Base-by-base conservation (phyloP, 2,113 vertebrate species). In the Saiga tatarica region DNA sequence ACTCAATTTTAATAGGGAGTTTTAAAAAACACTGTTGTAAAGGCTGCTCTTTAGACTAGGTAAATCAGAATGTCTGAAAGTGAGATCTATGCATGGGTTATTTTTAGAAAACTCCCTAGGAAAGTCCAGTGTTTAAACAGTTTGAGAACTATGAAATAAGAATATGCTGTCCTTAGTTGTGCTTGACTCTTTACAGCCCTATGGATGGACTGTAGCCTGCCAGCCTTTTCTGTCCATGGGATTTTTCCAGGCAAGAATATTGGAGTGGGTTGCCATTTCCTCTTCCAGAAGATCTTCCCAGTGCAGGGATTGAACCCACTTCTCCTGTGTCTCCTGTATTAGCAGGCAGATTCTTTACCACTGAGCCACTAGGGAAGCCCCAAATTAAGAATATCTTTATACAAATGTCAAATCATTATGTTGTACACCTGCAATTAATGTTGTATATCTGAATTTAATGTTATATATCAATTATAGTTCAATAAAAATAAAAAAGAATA, bases 21-120 rank as follows among this genome's bases (percentile, higher is more conserved):
- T 89, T 94, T 96, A 21, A 25, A 81, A 95, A 94, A 23, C 26
- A 57, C 36, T 45, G 23, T 85, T 92, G 60, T n/a, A 10, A 57
- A 74, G 19, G 23, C 26, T 0, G 19, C 13, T 79, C 42, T 96
- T 28, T 71, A 95, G 62, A 90, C 5, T 39, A 90, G 42, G 26
- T 74, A 79, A 60, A 64, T 79, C 26, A 62, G 45, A 86, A 33
- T 81, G 55, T 95, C 39, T 55, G 25, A 78, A 62, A 5, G 39
- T 71, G 10, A 93, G 52, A 23, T 14, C 39, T 13, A 14, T 47
- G 26, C 26, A 45, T 82, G n/a, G 39, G 7, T 94, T 36, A 87
- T 74, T 74, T 96, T 74, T 64, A 91, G 50, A 91, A 74, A 91
- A 36, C 50, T 78, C 64, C 71, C 52, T 52, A 39, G 13, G 42